Evolutionary conservation across 2,113 vertebrate genomes (phyloP), one percentile per base, ranked within the genome.

Genomic region (Propithecus coquereli): DNA sequence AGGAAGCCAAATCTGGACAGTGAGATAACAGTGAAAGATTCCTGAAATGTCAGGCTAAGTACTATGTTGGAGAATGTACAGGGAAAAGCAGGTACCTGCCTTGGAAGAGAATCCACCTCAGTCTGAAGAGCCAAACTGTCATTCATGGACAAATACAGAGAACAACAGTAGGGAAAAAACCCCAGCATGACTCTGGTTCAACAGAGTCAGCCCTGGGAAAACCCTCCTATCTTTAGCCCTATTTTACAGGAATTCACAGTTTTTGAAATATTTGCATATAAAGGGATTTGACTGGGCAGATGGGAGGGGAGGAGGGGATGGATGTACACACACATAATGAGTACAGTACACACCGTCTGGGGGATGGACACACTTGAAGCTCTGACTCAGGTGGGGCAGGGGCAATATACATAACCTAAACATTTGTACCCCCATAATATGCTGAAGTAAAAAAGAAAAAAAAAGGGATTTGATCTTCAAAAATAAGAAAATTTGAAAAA

Each of bases 401-500:
- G 52, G 52, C 52, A 54, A 54, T 54, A 54, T 54, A 54, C 52
- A 6, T 18, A 54, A 54, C 52, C 52, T 54, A 54, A 54, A 54
- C 52, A 54, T 54, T 54, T 54, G 17, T 54, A 54, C 52, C 17
- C 52, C 52, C 17, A 54, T 54, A 54, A 20, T 54, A 54, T 54
- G 52, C 52, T 54, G 52, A 54, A 54, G 17, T 54, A 6, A 18
- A 54, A 54, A 54, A 54, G 52, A 54, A 54, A 54, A 50, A 47
- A 52, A 74, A 84, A 84, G 11, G 34, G 47, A 63, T 40, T 30
- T 40, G 10, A 52, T 7, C 22, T 50, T 52, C 27, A 14, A 66
- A 90, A 80, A 47, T 37, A 89, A n/a, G 40, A 45, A 77, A 79
- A 90, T 65, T 65, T 50, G 45, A 66, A 65, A 86, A 68, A 93